Evolutionary conservation across 1,140 invertebrate genomes (phyloP).

Genomic region (Calephelis nemesis): DNA sequence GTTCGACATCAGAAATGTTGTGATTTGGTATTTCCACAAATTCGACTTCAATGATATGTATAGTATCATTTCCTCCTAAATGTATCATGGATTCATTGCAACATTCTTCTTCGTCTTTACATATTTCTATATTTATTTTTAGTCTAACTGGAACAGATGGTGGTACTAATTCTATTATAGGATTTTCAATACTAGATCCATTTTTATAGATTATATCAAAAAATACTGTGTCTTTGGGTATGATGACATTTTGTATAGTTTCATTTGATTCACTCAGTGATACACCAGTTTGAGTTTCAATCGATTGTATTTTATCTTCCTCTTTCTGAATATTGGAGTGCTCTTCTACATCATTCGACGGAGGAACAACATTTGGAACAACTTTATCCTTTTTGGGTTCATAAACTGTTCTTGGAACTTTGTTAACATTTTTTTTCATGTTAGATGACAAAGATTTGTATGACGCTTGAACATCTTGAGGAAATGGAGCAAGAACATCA

Average conservation of each 20-base stretch:
- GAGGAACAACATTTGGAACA: background rate
- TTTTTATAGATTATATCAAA: conserved; percentile 22
- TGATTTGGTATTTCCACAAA: background rate
- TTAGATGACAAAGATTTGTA: conserved; percentile 38
- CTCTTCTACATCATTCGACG: background rate
- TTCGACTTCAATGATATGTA: background rate
- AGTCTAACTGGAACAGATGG: conserved; percentile 19
- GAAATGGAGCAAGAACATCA: conserved; percentile 44
- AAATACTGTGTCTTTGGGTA: conserved; percentile 18
- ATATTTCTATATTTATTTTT: conserved; percentile 25
- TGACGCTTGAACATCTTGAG: conserved; percentile 44
- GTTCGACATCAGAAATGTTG: background rate
- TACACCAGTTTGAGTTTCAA: background rate
- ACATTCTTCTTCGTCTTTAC: conserved; percentile 6
- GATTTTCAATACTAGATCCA: conserved; percentile 18
- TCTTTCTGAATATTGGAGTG: background rate
- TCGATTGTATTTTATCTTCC: background rate
- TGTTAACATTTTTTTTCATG: conserved; percentile 17
- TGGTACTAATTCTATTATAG: conserved; percentile 18
- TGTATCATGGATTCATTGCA: background rate
- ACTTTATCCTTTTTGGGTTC: background rate
- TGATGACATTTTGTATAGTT: background rate
- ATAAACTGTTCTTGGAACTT: conserved; percentile 17
- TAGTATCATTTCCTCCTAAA: conserved; percentile 1
- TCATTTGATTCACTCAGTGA: conserved; percentile 14